Evolutionary conservation across 2,888 invertebrate genomes (phyloP).

Genomic region (Pandemis corylana): DNA sequence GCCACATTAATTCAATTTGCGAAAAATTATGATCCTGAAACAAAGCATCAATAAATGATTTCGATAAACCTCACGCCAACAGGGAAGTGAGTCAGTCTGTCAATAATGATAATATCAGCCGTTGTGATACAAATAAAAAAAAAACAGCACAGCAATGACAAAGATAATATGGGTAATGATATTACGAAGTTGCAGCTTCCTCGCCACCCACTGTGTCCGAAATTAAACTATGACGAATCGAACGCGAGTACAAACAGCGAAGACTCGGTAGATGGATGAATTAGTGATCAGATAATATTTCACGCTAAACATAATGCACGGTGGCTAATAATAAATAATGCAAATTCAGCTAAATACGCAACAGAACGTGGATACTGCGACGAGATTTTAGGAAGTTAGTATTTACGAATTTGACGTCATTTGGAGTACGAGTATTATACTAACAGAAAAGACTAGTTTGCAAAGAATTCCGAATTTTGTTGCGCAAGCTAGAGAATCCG

Average conservation of each 20-base stretch:
- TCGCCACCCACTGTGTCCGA: conserved; percentile 66
- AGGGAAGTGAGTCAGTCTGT: conserved; percentile 15
- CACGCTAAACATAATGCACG: conserved; percentile 29
- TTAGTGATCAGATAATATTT: conserved; percentile 33
- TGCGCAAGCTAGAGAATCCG: neutral
- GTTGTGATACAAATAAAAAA: conserved; percentile 33
- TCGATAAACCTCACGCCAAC: conserved; percentile 1
- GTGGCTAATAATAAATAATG: conserved; percentile 9
- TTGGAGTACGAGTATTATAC: too few species aligned
- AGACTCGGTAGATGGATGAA: conserved; percentile 29
- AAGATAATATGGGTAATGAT: conserved; percentile 56
- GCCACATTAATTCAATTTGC: neutral
- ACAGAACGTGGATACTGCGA: neutral
- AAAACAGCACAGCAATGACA: conserved; percentile 41
- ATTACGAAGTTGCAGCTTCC: conserved; percentile 54
- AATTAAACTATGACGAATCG: conserved; percentile 68
- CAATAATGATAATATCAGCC: conserved; percentile 15
- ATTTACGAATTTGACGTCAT: neutral
- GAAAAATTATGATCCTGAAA: neutral
- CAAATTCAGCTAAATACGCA: neutral
- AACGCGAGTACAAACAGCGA: conserved; percentile 43
- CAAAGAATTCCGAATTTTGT: neutral
- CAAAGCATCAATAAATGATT: neutral
- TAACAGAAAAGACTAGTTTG: neutral
- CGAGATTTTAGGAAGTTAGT: neutral